A percentile compares a stretch with the other conserved stretches of the same genome.
Evolutionary conservation across 2,888 invertebrate species (phyloP).

Genomic region (Temnothorax unifasciatus): DNA sequence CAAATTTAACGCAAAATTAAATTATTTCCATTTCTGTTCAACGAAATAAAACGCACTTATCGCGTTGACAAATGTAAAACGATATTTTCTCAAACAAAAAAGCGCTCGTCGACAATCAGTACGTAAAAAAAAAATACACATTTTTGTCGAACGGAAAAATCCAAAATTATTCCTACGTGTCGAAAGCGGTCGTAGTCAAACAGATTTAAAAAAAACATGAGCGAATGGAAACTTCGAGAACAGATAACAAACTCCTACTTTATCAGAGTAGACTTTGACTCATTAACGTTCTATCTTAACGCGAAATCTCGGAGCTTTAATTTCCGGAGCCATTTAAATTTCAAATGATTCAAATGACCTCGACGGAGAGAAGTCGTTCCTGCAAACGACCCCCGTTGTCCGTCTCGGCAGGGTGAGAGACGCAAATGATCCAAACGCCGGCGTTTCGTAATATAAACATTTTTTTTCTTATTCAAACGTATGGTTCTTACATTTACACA

Average conservation of each 20-base stretch:
- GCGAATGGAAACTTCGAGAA: not conserved
- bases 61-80: not conserved
- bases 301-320: not conserved
- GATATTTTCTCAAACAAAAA: not conserved
- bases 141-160: not conserved
- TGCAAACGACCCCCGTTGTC: too few species aligned
- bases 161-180: not conserved
- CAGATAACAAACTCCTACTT: not conserved
- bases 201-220: not conserved
- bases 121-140: not conserved
- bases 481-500: conserved; percentile 94
- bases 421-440: conserved; percentile 20
- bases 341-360: too few species aligned
- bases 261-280: not conserved
- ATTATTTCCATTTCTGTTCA: not conserved
- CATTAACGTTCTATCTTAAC: not conserved
- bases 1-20: not conserved
- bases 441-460: conserved; percentile 85
- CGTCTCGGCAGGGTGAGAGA: not conserved
- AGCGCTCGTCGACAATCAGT: not conserved
- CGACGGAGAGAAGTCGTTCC: too few species aligned
- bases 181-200: not conserved
- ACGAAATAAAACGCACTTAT: not conserved
- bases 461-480: conserved; percentile 89
- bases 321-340: not conserved